Evolutionary conservation across 2,797 vertebrate genomes (phyloP), one percentile per base, ranked within the genome.

Genomic region (Gadopsis bispinosus): DNA sequence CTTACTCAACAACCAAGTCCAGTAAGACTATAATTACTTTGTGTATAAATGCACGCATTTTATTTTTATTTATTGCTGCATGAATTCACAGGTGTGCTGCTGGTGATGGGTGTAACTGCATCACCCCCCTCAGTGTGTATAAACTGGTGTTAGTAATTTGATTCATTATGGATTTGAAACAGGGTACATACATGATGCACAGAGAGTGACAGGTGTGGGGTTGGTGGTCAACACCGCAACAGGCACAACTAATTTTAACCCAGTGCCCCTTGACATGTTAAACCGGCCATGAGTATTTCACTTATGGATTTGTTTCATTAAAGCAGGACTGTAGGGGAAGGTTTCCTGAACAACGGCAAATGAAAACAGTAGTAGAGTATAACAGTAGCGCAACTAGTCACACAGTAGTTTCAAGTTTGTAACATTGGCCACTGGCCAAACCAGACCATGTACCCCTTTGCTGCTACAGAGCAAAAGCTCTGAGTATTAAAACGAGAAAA

Each of bases 61-160:
- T 10, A 16, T 45, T 66, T 53, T 4, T 39, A 35, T 37, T 5
- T 58, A 9, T 53, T 69, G 47, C 20, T 65, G 33, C 62, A 41
- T 64, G 33, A 59, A 73, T 35, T 54, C 31, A 43, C 26, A 65
- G 16, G 35, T 22, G 47, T 62, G 22, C 16, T 58, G 58, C n/a
- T 67, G 48, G 35, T 73, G 7, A 41, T 51, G 10, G 8, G 17
- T 61, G 51, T 35, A 39, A 54, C 41, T 41, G 26, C 67, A 50
- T n/a, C 12, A 10, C 14, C 45, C 45, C 17, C 45, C 5, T 33
- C 33, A 19, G 14, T 35, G 3, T 39, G 41, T 53, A 16, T 51
- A 13, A 65, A 14, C 14, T 56, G 16, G 4, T 3, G 11, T 20
- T 35, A 39, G 37, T 39, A 11, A 39, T 39, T 39, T 10, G 26